Percentiles rank a stretch among this genome's conserved stretches.
These are phyloP conservation scores for Bufo gargarizans DNA, from an alignment of 2,113 vertebrate species.

Conservation along the genomic window DNA sequence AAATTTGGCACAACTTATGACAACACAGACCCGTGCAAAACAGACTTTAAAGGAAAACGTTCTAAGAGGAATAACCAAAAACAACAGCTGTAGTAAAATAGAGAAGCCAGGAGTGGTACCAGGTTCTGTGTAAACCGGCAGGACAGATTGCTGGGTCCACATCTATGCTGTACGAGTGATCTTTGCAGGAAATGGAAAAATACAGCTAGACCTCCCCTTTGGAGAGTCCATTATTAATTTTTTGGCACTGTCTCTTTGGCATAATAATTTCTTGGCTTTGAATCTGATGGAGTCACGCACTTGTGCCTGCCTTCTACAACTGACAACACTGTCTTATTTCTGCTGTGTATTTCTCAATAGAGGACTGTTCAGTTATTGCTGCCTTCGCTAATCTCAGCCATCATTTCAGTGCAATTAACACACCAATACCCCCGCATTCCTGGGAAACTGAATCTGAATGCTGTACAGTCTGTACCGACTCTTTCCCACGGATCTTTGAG, in stretches of 20 bases:
- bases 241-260: constrained; percentile 7
- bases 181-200: neutral
- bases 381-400: constrained; percentile 54
- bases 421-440: constrained; percentile 57
- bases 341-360: constrained; percentile 29
- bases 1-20: no score
- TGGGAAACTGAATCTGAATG: constrained; percentile 53
- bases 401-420: constrained; percentile 57
- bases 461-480: constrained; percentile 24
- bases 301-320: neutral
- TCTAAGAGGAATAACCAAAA: no score
- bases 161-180: neutral
- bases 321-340: constrained; percentile 28
- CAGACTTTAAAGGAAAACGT: no score
- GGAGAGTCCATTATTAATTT: constrained; percentile 8
- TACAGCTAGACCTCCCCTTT: neutral
- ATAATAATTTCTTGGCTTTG: neutral
- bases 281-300: neutral
- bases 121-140: neutral
- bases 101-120: no score
- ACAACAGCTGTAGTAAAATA: no score
- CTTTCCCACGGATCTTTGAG: constrained; percentile 58
- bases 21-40: no score
- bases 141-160: neutral
- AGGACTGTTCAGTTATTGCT: constrained; percentile 49